Base-by-base conservation (phyloP, 1,140 invertebrate species). In the Cydia amplana region DNA sequence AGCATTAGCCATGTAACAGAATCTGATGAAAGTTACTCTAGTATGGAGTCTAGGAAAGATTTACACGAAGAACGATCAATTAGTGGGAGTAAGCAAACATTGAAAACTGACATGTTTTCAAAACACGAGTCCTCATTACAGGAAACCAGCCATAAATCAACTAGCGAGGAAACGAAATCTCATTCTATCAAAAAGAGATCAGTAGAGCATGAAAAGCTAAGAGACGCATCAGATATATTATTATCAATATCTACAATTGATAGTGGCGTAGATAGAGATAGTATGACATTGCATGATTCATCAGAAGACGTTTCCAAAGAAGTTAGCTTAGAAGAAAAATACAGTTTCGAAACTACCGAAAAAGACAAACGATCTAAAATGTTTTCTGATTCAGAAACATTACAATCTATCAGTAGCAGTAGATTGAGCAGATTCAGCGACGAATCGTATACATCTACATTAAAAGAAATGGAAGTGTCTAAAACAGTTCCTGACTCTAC, bases 221-320 rank as follows among this genome's bases (percentile, higher is more conserved):
- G 79, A 76, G 74, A 79, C 16, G 64, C 74, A 23, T 72, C 75
- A 63, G 78, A 84, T 32, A 80, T 77, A 75, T 70, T 76, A 67
- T 76, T 77, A 10, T 83, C 79, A 67, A 78, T 83, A 64, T 77
- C 81, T 63, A 84, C 83, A 32, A 78, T 79, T 46, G 80, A 85
- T 28, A 85, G 80, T 73, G 79, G 79, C 32, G 16, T 80, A 43
- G 84, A 82, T 14, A 79, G 72, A 75, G 87, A 88, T 75, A 85
- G 75, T 76, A 49, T 80, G 1, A 77, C 74, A 14, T 49, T 81
- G 32, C 83, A 83, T 36, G 82, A 77, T 28, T 91, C 90, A 74
- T 91, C 89, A 10, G 91, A 92, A 82, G 91, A 92, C 72, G 73
- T 92, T n/a, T 92, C 91, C 2, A 91, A 86, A 80, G 90, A 91